Percentiles rank a stretch among this genome's conserved stretches.
Evolutionary conservation across 2,888 invertebrate species (phyloP).

Genomic region (Quadroppia sp.): DNA sequence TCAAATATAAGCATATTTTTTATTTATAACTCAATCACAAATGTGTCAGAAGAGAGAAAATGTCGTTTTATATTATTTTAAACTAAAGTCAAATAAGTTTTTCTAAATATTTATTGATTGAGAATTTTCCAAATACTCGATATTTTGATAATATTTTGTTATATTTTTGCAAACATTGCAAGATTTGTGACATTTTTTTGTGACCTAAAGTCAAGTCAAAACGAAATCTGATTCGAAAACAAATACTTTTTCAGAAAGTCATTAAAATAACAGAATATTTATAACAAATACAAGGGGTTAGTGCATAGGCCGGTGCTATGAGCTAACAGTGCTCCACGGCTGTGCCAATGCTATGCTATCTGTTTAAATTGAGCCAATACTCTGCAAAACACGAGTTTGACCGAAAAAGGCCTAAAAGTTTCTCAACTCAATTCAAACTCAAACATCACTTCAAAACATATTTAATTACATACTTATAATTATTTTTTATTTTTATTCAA

Average conservation of each 20-base stretch:
- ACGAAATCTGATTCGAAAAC: background rate
- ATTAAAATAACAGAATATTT: background rate
- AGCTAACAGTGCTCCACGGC: background rate
- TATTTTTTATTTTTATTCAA: too few species aligned
- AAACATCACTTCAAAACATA: too few species aligned
- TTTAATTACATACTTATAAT: too few species aligned
- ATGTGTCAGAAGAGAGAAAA: slow-evolving; percentile 18
- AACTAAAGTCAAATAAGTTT: background rate
- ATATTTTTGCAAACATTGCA: background rate
- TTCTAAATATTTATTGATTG: slow-evolving; percentile 3
- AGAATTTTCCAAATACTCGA: background rate
- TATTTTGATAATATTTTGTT: background rate
- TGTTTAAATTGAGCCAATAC: slow-evolving; percentile 8
- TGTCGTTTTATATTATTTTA: slow-evolving; percentile 29
- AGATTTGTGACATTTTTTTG: background rate
- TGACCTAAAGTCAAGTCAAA: background rate
- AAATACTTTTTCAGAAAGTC: background rate
- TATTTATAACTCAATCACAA: slow-evolving; percentile 11
- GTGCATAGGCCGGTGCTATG: background rate
- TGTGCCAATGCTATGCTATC: background rate
- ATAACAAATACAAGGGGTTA: background rate
- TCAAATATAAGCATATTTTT: background rate
- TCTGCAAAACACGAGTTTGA: too few species aligned
- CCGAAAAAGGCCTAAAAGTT: too few species aligned
- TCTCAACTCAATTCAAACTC: too few species aligned